Evolutionary conservation across 2,113 vertebrate genomes (phyloP).

Genomic region (Esox niger): DNA sequence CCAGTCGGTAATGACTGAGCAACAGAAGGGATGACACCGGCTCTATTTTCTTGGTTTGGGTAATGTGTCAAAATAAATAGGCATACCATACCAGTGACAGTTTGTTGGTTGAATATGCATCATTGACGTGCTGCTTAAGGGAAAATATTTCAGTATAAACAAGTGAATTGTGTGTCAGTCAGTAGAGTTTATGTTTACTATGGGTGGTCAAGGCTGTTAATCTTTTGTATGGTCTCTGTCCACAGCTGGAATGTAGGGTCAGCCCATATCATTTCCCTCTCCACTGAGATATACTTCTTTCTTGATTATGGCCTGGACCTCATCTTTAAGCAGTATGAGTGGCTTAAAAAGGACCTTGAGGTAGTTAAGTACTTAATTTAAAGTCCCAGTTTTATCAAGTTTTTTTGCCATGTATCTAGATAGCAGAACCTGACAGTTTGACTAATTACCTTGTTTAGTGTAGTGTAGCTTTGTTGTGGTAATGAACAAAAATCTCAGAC

Average conservation of each 20-base stretch:
- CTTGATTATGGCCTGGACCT: constrained; percentile 75
- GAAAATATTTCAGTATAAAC: neutral
- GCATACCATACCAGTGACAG: too few relatives aligned
- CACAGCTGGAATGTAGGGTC: constrained; percentile 84
- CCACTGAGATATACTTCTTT: constrained; percentile 88
- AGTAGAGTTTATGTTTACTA: constrained; percentile 22
- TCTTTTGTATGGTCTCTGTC: constrained; percentile 48
- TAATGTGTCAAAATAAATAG: too few relatives aligned
- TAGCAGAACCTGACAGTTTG: neutral
- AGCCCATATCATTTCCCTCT: constrained; percentile 84
- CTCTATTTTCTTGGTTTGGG: too few relatives aligned
- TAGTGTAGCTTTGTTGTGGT: too few relatives aligned
- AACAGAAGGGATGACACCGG: too few relatives aligned
- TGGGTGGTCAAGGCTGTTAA: constrained; percentile 25
- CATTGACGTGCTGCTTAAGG: too few relatives aligned
- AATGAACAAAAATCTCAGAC: too few relatives aligned
- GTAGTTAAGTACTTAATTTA: constrained; percentile 54
- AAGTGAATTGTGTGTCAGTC: constrained; percentile 25
- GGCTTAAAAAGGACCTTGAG: constrained; percentile 82
- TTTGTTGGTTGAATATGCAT: too few relatives aligned
- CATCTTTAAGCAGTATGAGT: constrained; percentile 77
- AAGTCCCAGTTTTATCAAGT: neutral
- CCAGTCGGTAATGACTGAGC: too few relatives aligned
- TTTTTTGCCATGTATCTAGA: neutral
- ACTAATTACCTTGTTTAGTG: too few relatives aligned